Evolutionary conservation across 2,113 vertebrate genomes (phyloP).

Genomic region (Syngnathoides biaculeatus): DNA sequence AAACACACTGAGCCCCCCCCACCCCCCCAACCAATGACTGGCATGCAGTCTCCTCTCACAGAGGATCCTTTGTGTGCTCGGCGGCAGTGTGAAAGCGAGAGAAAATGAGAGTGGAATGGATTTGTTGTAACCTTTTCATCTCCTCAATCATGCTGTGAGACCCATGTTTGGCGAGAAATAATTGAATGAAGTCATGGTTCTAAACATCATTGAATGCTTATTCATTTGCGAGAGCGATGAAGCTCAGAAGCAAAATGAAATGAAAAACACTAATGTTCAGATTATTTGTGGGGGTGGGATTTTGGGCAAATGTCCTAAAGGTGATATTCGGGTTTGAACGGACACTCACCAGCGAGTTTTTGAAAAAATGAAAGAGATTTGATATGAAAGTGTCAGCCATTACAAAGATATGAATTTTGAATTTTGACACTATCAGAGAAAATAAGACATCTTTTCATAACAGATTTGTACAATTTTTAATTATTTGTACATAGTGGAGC

Average conservation of each 20-base stretch:
- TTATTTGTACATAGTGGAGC: too few species aligned
- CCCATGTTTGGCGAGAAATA: constrained; percentile 52
- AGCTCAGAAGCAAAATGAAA: not conserved
- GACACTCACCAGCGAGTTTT: not conserved
- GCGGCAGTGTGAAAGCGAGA: constrained; percentile 44
- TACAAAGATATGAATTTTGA: too few species aligned
- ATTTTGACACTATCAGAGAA: too few species aligned
- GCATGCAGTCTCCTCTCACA: constrained; percentile 52
- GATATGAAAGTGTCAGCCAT: not conserved
- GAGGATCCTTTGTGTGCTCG: constrained; percentile 56
- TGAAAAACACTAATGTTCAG: not conserved
- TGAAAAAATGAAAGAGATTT: not conserved
- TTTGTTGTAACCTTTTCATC: constrained; percentile 50
- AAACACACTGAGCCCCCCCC: constrained; percentile 5
- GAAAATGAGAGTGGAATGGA: constrained; percentile 42
- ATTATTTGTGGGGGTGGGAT: not conserved
- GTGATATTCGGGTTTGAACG: not conserved
- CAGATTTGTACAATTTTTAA: too few species aligned
- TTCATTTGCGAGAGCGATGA: constrained; percentile 18
- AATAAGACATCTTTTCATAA: too few species aligned
- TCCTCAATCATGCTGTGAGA: constrained; percentile 37
- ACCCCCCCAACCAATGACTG: constrained; percentile 5
- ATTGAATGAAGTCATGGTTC: constrained; percentile 39
- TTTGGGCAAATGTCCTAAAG: not conserved
- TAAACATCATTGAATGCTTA: constrained; percentile 38